Evolutionary conservation across 2,797 vertebrate genomes (phyloP).

Genomic region (Sebastes hubbsi): DNA sequence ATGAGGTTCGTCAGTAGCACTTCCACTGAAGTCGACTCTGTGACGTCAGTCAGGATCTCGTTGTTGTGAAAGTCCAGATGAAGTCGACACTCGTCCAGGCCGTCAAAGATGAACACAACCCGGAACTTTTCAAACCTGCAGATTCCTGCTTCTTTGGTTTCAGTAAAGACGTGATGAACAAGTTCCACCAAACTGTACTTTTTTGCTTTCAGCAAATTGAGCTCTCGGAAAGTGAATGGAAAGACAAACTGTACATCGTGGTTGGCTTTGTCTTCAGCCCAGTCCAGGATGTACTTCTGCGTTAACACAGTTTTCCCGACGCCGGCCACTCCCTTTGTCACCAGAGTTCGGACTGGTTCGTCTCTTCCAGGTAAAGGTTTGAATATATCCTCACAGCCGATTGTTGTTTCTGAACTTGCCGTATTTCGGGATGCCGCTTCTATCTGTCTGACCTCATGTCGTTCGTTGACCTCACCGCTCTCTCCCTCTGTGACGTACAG

Average conservation of each 20-base stretch:
- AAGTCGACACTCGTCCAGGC: conserved; percentile 3
- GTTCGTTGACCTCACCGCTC: background rate
- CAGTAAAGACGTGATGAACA: conserved; percentile 32
- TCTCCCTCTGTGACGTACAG: conserved; percentile 29
- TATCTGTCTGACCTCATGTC: conserved; percentile 29
- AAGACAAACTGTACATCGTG: conserved; percentile 32
- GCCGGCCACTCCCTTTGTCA: conserved; percentile 51
- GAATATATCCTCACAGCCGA: conserved; percentile 32
- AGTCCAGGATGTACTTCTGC: conserved; percentile 54
- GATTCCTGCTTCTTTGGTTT: conserved; percentile 45
- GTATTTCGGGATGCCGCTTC: conserved; percentile 7
- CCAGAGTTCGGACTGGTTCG: conserved; percentile 22
- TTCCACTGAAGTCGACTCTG: background rate
- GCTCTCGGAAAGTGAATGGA: conserved; percentile 47
- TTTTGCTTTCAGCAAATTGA: conserved; percentile 27
- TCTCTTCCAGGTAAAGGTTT: conserved; percentile 2
- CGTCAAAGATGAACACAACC: too few relatives aligned
- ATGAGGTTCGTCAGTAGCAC: conserved; percentile 45
- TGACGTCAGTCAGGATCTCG: conserved; percentile 24
- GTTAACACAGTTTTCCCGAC: conserved; percentile 44
- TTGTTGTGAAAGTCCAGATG: conserved; percentile 28
- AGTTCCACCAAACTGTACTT: conserved; percentile 44
- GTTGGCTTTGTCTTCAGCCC: conserved; percentile 46
- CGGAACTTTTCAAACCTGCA: conserved; percentile 19
- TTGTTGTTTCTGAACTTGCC: background rate